These are phyloP conservation scores for Onychomys arenicola DNA, from an alignment of 2,797 vertebrate species.

Conservation along the genomic window DNA sequence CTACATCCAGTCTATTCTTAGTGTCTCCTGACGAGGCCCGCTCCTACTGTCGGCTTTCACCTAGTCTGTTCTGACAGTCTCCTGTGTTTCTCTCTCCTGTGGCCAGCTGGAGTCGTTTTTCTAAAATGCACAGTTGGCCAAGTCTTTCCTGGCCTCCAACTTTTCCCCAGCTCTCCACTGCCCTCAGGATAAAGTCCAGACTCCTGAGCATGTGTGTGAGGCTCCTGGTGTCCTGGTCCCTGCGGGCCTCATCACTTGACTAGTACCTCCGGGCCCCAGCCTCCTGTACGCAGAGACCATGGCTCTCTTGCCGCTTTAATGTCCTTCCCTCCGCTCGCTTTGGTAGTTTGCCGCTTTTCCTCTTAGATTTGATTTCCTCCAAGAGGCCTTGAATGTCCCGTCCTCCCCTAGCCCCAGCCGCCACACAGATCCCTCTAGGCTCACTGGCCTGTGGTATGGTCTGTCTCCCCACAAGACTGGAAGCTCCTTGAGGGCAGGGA, in stretches of 20 bases:
- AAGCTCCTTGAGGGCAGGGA: conserved; percentile 80
- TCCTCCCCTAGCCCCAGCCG: not conserved
- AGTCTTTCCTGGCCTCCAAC: conserved; percentile 31
- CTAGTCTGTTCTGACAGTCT: not conserved
- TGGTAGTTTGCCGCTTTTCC: conserved; percentile 38
- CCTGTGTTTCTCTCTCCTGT: not conserved
- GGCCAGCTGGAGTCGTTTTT: conserved; percentile 49
- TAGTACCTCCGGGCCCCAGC: conserved; percentile 4
- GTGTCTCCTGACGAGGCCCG: not conserved
- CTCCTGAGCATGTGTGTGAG: conserved; percentile 15
- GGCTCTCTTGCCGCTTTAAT: not conserved
- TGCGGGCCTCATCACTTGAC: not conserved
- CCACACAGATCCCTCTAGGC: not conserved
- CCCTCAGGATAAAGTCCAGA: conserved; percentile 60
- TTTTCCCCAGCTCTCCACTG: conserved; percentile 18
- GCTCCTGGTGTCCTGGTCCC: not conserved
- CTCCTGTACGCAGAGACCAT: not conserved
- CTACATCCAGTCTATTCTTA: not conserved
- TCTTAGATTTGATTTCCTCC: conserved; percentile 44
- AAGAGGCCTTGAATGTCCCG: not conserved
- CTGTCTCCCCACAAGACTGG: conserved; percentile 72
- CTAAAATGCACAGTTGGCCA: not conserved
- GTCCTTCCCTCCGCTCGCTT: not conserved
- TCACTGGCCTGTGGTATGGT: conserved; percentile 22
- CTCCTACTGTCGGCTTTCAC: not conserved